Evolutionary conservation across 2,888 invertebrate species (phyloP).

Genomic region (Synanthedon tipuliformis): DNA sequence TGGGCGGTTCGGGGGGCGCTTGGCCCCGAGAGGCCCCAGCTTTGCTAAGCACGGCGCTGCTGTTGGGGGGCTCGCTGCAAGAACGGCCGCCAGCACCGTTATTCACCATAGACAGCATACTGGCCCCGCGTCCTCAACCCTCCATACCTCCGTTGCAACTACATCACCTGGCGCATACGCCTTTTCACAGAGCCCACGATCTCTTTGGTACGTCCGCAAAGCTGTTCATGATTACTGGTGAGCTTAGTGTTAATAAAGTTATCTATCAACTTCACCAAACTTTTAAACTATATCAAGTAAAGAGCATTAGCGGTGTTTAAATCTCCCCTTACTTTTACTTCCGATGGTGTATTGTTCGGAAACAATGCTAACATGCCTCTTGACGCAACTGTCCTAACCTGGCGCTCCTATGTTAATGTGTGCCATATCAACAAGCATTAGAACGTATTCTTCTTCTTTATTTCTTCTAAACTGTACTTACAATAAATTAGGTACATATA

Average conservation of each 20-base stretch:
- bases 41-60: conserved; percentile 64
- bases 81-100: conserved; percentile 69
- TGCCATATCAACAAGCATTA: too few species aligned
- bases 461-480: too few species aligned
- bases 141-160: conserved; percentile 69
- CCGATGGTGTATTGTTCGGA: too few species aligned
- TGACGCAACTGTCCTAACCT: too few species aligned
- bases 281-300: too few species aligned
- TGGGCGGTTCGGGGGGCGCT: conserved; percentile 42
- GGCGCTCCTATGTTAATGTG: too few species aligned
- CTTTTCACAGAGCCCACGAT: conserved; percentile 78
- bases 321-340: too few species aligned
- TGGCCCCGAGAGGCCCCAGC: conserved; percentile 59
- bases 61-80: conserved; percentile 59
- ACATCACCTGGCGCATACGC: conserved; percentile 73
- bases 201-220: conserved; percentile 77
- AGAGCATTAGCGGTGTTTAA: too few species aligned
- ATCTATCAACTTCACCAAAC: too few species aligned
- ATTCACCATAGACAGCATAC: conserved; percentile 89
- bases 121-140: conserved; percentile 77
- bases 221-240: conserved; percentile 4
- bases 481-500: too few species aligned
- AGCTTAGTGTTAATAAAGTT: neutral
- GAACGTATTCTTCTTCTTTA: too few species aligned
- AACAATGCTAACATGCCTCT: too few species aligned